Base-by-base conservation (phyloP, 2,113 vertebrate species). In the Vidua macroura region DNA sequence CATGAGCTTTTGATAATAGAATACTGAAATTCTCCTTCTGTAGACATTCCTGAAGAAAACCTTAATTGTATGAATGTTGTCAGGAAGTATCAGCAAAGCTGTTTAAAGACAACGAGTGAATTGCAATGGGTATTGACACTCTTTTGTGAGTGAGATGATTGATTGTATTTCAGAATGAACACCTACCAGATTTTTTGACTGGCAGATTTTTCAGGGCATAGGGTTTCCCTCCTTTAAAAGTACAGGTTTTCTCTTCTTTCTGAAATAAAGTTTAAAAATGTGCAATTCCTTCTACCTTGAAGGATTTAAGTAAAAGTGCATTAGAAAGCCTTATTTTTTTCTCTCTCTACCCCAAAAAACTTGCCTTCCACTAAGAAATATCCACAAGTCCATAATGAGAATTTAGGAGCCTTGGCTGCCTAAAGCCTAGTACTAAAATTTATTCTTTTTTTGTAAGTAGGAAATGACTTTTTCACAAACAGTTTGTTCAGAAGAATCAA, bases 401-500 rank as follows among this genome's bases (percentile, higher is more conserved):
- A 39, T 78, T 75, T 53, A 75, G 9, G 23, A 75, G 14, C 39
- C 52, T 72, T 76, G 9, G 8, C n/a, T 87, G 30, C 52, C 44
- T 77, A 48, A 86, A 88, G 44, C 20, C 49, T 68, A 28, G 9
- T 35, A 59, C 28, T 55, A 53, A 91, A 92, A 64, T 44, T 4
- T 66, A 10, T n/a, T 75, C 7, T 15, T 74, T 68, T 49, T 72
- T 11, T 56, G 19, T 72, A 56, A 11, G 23, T 53, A 64, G 58
- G 31, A 83, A 92, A 39, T 62, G 0, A 68, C n/a, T 73, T 89
- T 88, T 92, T 78, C 46, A 37, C 13, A 49, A 63, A 60, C 11
- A 37, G 8, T 62, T 89, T 92, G 22, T 73, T 96, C 37, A 58
- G 58, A 93, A 84, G 44, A 7, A 77, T 43, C 18, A 73, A 93